phyloP scores from a whole-genome alignment of 2,888 invertebrate species.

The Dicyrtoma fusca region DNA sequence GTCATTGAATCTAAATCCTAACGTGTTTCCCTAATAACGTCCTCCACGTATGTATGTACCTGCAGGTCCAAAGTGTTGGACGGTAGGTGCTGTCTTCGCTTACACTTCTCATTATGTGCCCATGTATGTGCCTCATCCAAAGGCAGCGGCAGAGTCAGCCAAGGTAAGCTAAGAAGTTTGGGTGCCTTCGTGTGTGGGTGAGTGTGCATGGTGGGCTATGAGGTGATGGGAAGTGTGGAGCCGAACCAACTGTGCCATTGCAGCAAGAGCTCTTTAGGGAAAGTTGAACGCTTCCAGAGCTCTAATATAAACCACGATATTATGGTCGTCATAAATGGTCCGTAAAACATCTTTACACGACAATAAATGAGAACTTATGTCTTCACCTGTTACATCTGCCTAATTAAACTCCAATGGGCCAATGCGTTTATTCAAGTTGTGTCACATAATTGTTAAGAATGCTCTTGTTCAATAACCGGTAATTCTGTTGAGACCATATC shows the following conservation, averaged over 20 bases:
- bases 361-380: conserved; percentile 20
- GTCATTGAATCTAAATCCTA: no score
- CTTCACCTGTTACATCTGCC: conserved; percentile 31
- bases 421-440: not conserved
- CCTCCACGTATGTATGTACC: no score
- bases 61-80: no score
- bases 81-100: not conserved
- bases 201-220: not conserved
- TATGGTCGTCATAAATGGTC: conserved; percentile 21
- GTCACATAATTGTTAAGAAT: no score
- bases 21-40: no score
- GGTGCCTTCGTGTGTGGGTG: not conserved
- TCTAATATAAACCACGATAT: conserved; percentile 16
- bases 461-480: no score
- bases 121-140: not conserved
- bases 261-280: not conserved
- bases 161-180: not conserved
- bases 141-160: no score
- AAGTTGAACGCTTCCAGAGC: not conserved
- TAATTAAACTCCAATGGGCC: conserved; percentile 21
- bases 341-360: conserved; percentile 29
- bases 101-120: no score
- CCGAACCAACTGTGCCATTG: not conserved
- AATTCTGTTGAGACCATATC: no score
- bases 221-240: not conserved